Evolutionary conservation across 1,140 invertebrate species (phyloP).

Genomic region (Papilio glaucus): DNA sequence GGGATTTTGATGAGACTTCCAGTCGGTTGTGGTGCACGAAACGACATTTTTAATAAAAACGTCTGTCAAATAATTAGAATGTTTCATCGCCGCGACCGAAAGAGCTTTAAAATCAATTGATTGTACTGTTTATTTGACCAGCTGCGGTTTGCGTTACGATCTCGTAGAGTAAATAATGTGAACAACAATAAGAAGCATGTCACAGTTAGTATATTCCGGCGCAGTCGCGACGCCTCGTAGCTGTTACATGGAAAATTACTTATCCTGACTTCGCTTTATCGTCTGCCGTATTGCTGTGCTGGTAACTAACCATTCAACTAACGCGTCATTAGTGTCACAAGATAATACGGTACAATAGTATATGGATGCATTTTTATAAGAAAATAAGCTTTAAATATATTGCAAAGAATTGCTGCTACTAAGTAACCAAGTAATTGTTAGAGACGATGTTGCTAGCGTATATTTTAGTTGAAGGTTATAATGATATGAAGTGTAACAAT

Average conservation of each 20-base stretch:
- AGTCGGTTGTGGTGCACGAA: neutral
- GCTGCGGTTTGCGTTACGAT: conserved; percentile 21
- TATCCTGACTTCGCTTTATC: conserved; percentile 76
- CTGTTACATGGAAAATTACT: conserved; percentile 79
- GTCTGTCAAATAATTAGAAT: conserved; percentile 9
- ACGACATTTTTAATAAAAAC: conserved; percentile 19
- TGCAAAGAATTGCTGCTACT: neutral
- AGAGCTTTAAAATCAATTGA: conserved; percentile 6
- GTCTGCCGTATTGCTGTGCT: conserved; percentile 72
- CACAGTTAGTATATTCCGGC: conserved; percentile 7
- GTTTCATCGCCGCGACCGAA: conserved; percentile 3
- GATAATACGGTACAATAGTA: conserved; percentile 52
- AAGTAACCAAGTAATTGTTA: conserved; percentile 8
- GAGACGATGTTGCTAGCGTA: neutral
- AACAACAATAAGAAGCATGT: conserved; percentile 28
- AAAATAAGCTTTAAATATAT: conserved; percentile 29
- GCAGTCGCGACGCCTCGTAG: conserved; percentile 43
- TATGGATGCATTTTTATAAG: conserved; percentile 44
- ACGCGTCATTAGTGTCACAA: conserved; percentile 58
- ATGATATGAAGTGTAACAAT: neutral
- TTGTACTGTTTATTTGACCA: conserved; percentile 23
- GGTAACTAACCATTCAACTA: conserved; percentile 59
- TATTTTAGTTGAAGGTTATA: neutral
- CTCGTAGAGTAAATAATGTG: conserved; percentile 19
- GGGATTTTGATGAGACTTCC: conserved; percentile 20